phyloP scores from a whole-genome alignment of 2,113 vertebrate species.

The Microtus oregoni region DNA sequence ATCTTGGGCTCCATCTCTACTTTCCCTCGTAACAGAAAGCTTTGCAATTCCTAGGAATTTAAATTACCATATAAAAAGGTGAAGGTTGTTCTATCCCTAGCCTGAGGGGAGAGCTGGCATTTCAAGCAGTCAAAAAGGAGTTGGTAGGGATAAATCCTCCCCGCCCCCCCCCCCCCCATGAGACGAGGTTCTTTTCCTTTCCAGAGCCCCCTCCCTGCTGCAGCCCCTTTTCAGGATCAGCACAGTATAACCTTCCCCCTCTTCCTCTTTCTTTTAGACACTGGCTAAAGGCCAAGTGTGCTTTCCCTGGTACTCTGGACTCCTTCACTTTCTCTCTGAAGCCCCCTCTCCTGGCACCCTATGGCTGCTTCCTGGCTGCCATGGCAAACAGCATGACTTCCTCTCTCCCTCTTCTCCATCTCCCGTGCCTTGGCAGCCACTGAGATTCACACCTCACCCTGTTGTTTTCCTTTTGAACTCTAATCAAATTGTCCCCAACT shows the following conservation, averaged over 20 bases:
- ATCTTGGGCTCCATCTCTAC: too few relatives aligned
- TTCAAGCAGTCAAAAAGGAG: neutral
- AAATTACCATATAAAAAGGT: neutral
- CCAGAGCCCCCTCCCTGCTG: neutral
- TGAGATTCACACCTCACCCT: neutral
- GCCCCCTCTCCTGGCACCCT: neutral
- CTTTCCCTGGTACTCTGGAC: neutral
- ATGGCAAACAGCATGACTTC: neutral
- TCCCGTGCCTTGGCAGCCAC: neutral
- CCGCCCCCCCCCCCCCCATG: neutral
- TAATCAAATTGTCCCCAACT: neutral
- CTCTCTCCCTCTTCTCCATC: neutral
- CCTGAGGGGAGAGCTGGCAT: neutral
- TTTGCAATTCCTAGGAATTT: neutral
- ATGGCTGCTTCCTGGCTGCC: neutral
- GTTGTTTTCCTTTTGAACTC: neutral
- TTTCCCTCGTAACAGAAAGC: neutral
- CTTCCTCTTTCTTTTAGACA: neutral
- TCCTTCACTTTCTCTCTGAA: neutral
- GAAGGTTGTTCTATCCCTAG: neutral
- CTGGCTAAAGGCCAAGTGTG: neutral
- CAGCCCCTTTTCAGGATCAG: neutral
- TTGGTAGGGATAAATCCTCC: neutral
- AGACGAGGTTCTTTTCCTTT: neutral
- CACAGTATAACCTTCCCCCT: too few relatives aligned